These are phyloP conservation scores for Dipodomys merriami DNA, from an alignment of 2,113 vertebrate genomes.

Conservation along the genomic window DNA sequence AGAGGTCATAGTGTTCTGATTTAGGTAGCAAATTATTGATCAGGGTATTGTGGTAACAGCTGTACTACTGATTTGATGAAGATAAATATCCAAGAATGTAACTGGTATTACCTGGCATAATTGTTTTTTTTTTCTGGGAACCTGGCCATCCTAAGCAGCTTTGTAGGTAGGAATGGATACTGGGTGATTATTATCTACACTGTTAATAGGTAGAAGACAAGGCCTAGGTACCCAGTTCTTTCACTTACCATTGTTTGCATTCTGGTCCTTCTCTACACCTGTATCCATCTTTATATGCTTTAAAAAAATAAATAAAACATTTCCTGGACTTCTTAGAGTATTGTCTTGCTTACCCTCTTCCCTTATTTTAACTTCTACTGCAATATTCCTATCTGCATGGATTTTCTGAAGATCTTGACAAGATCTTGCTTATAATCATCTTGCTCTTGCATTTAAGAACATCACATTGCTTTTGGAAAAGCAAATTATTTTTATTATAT, in stretches of 20 bases:
- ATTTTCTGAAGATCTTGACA: background rate
- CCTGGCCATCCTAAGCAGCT: background rate
- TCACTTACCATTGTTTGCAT: background rate
- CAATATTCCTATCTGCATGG: background rate
- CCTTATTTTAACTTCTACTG: background rate
- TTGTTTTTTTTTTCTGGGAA: constrained; percentile 48
- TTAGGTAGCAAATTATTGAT: constrained; percentile 75
- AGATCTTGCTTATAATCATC: background rate
- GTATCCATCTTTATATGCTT: background rate
- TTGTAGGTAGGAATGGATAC: background rate
- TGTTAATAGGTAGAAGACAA: background rate
- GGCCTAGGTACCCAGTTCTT: background rate
- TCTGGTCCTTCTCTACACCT: background rate
- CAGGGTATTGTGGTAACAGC: constrained; percentile 69
- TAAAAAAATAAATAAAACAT: background rate
- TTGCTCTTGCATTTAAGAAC: background rate
- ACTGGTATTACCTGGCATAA: constrained; percentile 37
- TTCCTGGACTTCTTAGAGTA: background rate
- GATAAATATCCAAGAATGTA: constrained; percentile 65
- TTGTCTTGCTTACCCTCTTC: background rate
- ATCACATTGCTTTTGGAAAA: background rate
- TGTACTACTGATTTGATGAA: constrained; percentile 59
- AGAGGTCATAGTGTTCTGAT: constrained; percentile 64
- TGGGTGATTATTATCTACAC: background rate
- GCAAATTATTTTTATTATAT: background rate